Conservation (phyloP, 1,140 invertebrate species). For the Polypedilum vanderplanki region DNA sequence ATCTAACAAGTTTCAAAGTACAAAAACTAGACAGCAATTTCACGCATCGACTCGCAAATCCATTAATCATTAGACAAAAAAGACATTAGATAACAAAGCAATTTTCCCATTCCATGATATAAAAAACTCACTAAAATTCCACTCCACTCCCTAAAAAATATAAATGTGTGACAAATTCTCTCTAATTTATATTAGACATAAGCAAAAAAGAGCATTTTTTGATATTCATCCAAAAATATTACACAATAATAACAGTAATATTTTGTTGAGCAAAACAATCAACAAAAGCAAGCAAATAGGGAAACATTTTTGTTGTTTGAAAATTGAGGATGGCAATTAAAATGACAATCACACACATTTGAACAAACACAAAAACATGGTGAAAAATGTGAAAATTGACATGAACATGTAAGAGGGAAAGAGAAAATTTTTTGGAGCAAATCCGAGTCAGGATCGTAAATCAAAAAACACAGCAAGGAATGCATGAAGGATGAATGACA, state of each 20-base stretch:
- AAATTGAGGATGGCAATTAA: slow-evolving; percentile 17
- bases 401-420: slow-evolving; percentile 1
- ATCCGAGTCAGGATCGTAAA: not conserved
- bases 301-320: not conserved
- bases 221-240: not conserved
- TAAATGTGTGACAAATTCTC: not conserved
- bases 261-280: not conserved
- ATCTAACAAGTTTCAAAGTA: no score
- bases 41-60: no score
- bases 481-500: not conserved
- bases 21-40: no score
- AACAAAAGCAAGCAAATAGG: not conserved
- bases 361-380: not conserved
- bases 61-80: no score
- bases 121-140: no score
- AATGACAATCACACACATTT: not conserved
- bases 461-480: not conserved
- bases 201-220: not conserved
- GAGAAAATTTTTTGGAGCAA: not conserved
- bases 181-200: not conserved
- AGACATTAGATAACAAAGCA: no score
- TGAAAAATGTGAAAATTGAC: not conserved
- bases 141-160: not conserved
- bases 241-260: not conserved
- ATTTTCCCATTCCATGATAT: no score